These are phyloP conservation scores for Phengaris alcon DNA, from an alignment of 2,888 invertebrate species.

Conservation along the genomic window DNA sequence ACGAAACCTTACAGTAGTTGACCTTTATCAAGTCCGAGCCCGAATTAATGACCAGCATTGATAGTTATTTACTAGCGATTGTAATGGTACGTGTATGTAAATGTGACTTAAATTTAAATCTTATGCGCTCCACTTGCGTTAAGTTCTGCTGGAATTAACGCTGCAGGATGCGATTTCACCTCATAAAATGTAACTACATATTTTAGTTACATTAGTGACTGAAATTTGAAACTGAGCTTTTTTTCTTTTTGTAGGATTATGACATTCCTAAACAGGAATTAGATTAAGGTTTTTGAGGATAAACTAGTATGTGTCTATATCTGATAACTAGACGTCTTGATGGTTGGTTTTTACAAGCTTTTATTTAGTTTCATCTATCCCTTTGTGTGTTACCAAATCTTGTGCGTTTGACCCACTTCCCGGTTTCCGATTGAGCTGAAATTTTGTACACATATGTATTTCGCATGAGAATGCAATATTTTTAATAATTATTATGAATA, in stretches of 20 bases:
- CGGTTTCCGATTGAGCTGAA: no score
- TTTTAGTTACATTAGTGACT: background rate
- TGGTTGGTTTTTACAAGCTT: no score
- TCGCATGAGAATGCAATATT: no score
- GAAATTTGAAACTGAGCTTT: background rate
- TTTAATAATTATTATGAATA: no score
- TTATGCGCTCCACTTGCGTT: constrained; percentile 10
- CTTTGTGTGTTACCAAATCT: no score
- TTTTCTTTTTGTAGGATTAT: background rate
- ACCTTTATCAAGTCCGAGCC: constrained; percentile 17
- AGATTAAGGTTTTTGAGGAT: no score
- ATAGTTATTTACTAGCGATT: constrained; percentile 25
- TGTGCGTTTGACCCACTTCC: no score
- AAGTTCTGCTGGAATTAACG: constrained; percentile 22
- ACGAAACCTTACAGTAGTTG: constrained; percentile 28
- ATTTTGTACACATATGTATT: no score
- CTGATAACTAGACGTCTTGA: no score
- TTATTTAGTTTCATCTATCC: no score
- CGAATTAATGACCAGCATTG: constrained; percentile 21
- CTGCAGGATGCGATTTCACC: constrained; percentile 9
- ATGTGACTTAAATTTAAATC: constrained; percentile 21
- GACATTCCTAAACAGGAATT: no score
- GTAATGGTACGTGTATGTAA: constrained; percentile 24
- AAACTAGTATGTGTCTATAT: no score
- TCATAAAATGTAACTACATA: constrained; percentile 4